phyloP scores from a whole-genome alignment of 2,797 vertebrate species.

The Phrynocephalus vlangalii region DNA sequence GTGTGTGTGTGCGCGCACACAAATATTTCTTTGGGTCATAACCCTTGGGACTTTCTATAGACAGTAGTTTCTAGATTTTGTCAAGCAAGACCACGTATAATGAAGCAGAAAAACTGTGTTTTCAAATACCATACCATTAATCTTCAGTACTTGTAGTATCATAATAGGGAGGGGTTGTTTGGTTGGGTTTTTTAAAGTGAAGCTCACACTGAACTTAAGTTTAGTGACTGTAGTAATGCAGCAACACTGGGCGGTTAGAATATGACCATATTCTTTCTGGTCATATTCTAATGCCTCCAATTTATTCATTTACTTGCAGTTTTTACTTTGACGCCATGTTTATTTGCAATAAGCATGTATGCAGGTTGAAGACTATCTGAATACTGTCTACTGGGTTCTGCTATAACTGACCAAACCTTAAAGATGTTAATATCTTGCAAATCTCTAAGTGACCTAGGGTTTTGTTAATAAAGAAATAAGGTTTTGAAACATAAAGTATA shows the following conservation, averaged over 20 bases:
- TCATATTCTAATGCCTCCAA: not conserved
- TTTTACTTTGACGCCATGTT: not conserved
- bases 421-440: not conserved
- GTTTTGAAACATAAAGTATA: slow-evolving; percentile 6
- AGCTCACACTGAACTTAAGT: not conserved
- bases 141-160: not conserved
- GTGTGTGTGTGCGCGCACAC: too few species aligned
- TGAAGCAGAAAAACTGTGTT: not conserved
- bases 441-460: fast-evolving
- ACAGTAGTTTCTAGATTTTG: not conserved
- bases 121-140: not conserved
- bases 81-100: too few species aligned
- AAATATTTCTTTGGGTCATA: not conserved
- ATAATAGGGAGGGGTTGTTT: too few species aligned
- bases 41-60: not conserved
- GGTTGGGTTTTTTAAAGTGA: not conserved
- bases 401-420: not conserved
- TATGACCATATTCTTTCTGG: not conserved
- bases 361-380: not conserved
- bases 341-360: not conserved
- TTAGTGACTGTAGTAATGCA: not conserved
- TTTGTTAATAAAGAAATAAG: not conserved
- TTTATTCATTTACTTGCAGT: not conserved
- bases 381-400: not conserved
- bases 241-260: not conserved